Base-by-base conservation (phyloP, 2,113 vertebrate genomes). In the Siniperca chuatsi region DNA sequence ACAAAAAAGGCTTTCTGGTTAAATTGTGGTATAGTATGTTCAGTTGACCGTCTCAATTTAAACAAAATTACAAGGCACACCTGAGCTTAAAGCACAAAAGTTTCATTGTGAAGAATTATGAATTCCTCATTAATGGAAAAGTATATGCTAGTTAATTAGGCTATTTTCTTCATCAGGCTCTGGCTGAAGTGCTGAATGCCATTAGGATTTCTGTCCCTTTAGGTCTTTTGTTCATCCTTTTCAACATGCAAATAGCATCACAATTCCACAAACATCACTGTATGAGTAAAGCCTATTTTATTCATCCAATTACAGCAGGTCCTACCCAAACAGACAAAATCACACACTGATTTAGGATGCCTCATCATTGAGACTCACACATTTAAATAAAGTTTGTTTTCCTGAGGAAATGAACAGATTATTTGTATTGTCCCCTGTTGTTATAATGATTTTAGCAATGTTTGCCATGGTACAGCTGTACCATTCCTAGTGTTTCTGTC, bases 321-420 rank as follows among this genome's bases (percentile, higher is more conserved):
- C 57, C 69, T 44, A 2, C 23, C 29, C 67, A 80, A 50, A 79
- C 44, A 76, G 23, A 50, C 8, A 54, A 61, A 79, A 33, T 20
- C 61, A 29, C 23, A 33, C 21, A 81, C 40, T 69, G 29, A 40
- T 78, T 81, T 11, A 37, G 55, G 16, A 42, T 57, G 61, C 61
- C 54, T 73, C 33, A 72, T 44, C 58, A 48, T 6, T 4, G 12
- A 58, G 62, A 44, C 6, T 33, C 16, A 23, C 46, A 64, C 25
- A 75, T 75, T 71, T 48, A 46, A 79, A 76, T 25, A 71, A 11
- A 75, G 58, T 75, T 78, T 61, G 77, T 80, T 87, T 87, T 83
- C 44, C 35, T 20, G 25, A 81, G 46, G 3, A 81, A 88, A 78
- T 65, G 0, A 61, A 37, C 25, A n/a, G 40, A 48, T 62, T 62